A percentile compares a stretch with the other conserved stretches of the same genome.
Evolutionary conservation across 1,140 invertebrate species (phyloP).

Genomic region (Diabrotica undecimpunctata): DNA sequence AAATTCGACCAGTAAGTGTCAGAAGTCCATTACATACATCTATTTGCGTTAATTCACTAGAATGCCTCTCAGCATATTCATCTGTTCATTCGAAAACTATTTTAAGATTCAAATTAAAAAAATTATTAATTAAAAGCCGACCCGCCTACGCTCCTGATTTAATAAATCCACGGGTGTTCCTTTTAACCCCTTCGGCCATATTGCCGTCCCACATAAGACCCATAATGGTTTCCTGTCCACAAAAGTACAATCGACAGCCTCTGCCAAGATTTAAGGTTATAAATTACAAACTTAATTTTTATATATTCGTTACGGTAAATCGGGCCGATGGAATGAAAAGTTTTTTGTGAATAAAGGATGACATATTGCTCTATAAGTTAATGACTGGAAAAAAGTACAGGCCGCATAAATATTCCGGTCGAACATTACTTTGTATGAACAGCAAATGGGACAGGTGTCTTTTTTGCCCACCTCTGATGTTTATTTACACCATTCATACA

Average conservation of each 20-base stretch:
- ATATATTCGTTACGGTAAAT: conserved; percentile 12
- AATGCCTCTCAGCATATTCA: too few relatives aligned
- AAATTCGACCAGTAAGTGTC: too few relatives aligned
- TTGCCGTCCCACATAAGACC: background rate
- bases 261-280: conserved; percentile 8
- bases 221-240: conserved; percentile 3
- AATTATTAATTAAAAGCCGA: too few relatives aligned
- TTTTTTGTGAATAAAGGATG: conserved; percentile 14
- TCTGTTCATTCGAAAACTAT: too few relatives aligned
- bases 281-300: conserved; percentile 16
- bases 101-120: too few relatives aligned
- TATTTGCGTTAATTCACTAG: too few relatives aligned
- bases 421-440: conserved; percentile 12
- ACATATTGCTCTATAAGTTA: conserved; percentile 11
- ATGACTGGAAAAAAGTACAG: conserved; percentile 7
- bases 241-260: background rate
- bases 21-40: too few relatives aligned
- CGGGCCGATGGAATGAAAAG: background rate
- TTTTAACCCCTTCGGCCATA: conserved; percentile 1
- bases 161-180: background rate
- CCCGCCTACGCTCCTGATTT: too few relatives aligned
- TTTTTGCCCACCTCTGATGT: conserved; percentile 7
- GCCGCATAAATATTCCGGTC: conserved; percentile 10
- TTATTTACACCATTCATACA: conserved; percentile 5
- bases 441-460: conserved; percentile 11